These are phyloP conservation scores for Chrysodeixis includens DNA, from an alignment of 2,888 invertebrate species.

Conservation along the genomic window DNA sequence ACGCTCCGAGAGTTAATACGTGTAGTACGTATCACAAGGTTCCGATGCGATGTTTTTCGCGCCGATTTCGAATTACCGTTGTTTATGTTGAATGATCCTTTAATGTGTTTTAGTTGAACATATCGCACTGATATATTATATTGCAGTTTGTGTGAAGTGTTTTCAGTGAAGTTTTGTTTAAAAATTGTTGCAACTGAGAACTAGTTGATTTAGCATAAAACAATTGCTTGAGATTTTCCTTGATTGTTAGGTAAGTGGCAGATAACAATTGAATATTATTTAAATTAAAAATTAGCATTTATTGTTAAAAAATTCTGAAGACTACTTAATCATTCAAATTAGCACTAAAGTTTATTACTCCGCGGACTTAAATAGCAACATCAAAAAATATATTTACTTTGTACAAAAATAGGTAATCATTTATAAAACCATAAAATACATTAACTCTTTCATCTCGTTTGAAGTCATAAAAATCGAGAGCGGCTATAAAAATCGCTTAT, in stretches of 20 bases:
- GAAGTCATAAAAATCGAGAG: conserved; percentile 60
- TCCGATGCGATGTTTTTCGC: conserved; percentile 72
- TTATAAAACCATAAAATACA: conserved; percentile 57
- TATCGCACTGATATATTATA: conserved; percentile 41
- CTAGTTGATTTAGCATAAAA: conserved; percentile 33
- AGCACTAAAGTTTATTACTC: background rate
- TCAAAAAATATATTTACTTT: conserved; percentile 8
- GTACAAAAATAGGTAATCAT: conserved; percentile 34
- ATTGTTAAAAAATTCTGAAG: background rate
- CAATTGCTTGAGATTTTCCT: conserved; percentile 39
- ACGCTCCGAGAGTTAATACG: conserved; percentile 70
- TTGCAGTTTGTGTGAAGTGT: conserved; percentile 46
- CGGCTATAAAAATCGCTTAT: conserved; percentile 58
- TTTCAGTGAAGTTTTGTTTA: conserved; percentile 48
- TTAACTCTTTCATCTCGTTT: conserved; percentile 60
- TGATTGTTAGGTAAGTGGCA: conserved; percentile 60
- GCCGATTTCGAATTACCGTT: conserved; percentile 63
- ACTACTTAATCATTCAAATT: background rate
- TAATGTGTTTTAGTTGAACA: conserved; percentile 72
- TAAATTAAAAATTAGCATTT: background rate
- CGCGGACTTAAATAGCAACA: conserved; percentile 11
- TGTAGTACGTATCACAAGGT: conserved; percentile 52
- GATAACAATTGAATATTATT: conserved; percentile 15
- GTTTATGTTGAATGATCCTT: conserved; percentile 65
- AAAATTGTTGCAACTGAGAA: conserved; percentile 43